Base-by-base conservation (phyloP, 1,140 invertebrate genomes). In the Nasonia vitripennis region DNA sequence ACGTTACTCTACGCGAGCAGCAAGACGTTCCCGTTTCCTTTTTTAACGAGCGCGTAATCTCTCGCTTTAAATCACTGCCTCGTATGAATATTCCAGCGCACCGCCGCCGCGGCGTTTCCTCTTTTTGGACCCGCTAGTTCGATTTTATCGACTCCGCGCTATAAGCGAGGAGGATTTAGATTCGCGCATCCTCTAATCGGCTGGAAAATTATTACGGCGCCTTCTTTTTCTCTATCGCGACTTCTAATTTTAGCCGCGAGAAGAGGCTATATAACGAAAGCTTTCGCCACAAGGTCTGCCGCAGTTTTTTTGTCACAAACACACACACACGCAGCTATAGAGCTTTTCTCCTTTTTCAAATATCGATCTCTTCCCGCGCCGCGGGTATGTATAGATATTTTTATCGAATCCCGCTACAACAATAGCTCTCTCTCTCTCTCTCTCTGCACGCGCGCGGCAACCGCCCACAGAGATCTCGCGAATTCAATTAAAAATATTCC, bases 221-320 rank as follows among this genome's bases (percentile, higher is more conserved):
- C 55, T 11, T 17, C 20, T 51, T 7, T n/a, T 55, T 4, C 75
- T 37, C 34, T 37, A 17, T 68, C 31, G 31, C 78, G 20, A 31
- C 55, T 34, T 68, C 78, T 80, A 68, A 67, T 80, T 80, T 80
- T 68, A 80, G 34, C 55, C 34, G 27, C 27, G 27, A 27, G 45
- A 48, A 51, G 27, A 67, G 51, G 9, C 10, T 71, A 14, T 71
- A 71, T 71, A 71, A 27, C 41, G 75, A 41, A 37, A 41, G 11
- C 45, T 3, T 75, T 45, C 27, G 27, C n/a, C n/a, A 12, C 75
- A 77, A 77, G 74, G 45, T 31, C 75, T 78, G 5, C 31, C 62
- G 7, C n/a, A n/a, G 11, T 71, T 31, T 71, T 71, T 71, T 71
- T 71, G 27, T 31, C 27, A 31, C 70, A 27, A 27, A 27, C 27